Conservation (phyloP, 2,113 vertebrate genomes). For the Vidua chalybeata region DNA sequence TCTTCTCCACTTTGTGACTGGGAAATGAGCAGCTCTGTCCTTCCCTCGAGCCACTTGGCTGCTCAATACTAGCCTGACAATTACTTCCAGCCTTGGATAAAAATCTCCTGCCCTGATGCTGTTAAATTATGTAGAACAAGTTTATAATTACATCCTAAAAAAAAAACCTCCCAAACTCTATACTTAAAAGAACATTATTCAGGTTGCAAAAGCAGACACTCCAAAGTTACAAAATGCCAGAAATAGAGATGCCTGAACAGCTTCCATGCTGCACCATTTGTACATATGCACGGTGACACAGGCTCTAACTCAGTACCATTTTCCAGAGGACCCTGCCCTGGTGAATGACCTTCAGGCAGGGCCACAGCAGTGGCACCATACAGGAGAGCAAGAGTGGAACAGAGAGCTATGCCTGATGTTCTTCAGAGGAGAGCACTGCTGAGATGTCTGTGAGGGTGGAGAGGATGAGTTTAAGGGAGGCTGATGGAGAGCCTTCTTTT, state of each 20-base stretch:
- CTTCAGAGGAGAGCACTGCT: background rate
- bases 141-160: slow-evolving; percentile 17
- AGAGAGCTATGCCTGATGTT: background rate
- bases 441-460: background rate
- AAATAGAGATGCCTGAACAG: background rate
- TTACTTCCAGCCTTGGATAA: slow-evolving; percentile 22
- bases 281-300: accelerated
- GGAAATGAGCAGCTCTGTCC: background rate
- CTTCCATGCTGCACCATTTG: background rate
- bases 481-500: background rate
- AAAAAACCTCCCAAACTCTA: background rate
- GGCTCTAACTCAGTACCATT: background rate
- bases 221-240: background rate
- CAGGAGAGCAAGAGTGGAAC: accelerated
- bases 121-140: slow-evolving; percentile 56
- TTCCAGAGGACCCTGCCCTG: background rate
- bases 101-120: slow-evolving; percentile 2
- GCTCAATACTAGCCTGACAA: background rate
- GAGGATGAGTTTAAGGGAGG: background rate
- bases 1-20: background rate
- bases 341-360: accelerated
- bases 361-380: accelerated
- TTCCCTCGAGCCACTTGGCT: background rate
- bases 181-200: slow-evolving; percentile 15
- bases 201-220: background rate